Evolutionary conservation across 1,140 invertebrate species (phyloP).

Genomic region (Galleria mellonella): DNA sequence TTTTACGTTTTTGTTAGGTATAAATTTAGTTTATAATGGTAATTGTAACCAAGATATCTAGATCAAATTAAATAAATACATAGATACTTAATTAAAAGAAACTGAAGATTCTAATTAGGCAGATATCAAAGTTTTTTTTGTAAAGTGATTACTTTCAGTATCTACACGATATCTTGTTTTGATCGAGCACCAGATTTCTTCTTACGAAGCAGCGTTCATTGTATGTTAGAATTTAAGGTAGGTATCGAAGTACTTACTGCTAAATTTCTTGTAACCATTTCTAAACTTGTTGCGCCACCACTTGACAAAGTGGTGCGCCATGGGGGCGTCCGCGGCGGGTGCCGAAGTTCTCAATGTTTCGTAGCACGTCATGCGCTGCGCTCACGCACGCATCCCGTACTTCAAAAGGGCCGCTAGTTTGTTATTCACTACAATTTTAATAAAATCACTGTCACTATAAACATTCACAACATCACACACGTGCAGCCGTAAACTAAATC

Average conservation of each 20-base stretch:
- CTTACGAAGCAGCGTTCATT: too few species aligned
- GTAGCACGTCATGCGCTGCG: constrained; percentile 75
- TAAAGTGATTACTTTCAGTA: too few species aligned
- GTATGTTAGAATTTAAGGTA: background rate
- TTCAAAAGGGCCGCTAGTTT: constrained; percentile 65
- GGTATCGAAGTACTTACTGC: constrained; percentile 69
- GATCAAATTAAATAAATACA: too few species aligned
- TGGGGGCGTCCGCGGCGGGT: constrained; percentile 75
- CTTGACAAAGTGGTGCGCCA: constrained; percentile 85
- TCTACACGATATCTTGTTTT: too few species aligned
- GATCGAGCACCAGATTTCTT: too few species aligned
- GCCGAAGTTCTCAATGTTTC: constrained; percentile 71
- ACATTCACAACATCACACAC: constrained; percentile 49
- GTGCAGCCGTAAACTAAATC: constrained; percentile 14
- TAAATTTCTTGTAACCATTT: constrained; percentile 83
- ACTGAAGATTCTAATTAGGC: too few species aligned
- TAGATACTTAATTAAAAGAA: too few species aligned
- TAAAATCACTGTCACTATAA: constrained; percentile 29
- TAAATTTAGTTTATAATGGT: too few species aligned
- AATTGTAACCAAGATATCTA: too few species aligned
- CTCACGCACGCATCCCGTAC: constrained; percentile 72
- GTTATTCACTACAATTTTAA: constrained; percentile 22
- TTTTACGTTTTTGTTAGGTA: too few species aligned
- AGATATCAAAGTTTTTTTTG: too few species aligned
- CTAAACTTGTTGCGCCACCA: constrained; percentile 86